These are phyloP conservation scores for Nannoperca obscura DNA, from an alignment of 2,797 vertebrate genomes.

Conservation along the genomic window DNA sequence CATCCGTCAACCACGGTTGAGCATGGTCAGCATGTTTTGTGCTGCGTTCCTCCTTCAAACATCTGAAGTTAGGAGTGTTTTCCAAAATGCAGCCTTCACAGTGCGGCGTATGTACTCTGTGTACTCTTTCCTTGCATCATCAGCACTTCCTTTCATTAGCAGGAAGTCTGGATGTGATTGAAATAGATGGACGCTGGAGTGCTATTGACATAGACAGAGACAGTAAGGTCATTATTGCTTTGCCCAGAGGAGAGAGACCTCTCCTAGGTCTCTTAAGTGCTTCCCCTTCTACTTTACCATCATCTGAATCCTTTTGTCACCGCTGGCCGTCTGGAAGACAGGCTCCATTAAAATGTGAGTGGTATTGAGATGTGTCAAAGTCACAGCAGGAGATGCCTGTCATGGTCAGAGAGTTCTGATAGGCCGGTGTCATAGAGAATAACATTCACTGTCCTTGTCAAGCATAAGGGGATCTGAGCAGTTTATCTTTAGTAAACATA, in stretches of 20 bases:
- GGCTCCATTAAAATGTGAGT: conserved; percentile 63
- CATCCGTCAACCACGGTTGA: conserved; percentile 12
- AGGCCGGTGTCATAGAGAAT: conserved; percentile 62
- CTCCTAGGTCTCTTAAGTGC: conserved; percentile 74
- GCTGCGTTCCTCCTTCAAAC: conserved; percentile 11
- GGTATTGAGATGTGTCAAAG: conserved; percentile 72
- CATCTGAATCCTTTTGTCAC: conserved; percentile 66
- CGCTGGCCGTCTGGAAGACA: conserved; percentile 51
- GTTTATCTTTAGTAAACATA: conserved; percentile 63
- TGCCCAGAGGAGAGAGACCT: conserved; percentile 66
- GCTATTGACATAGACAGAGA: conserved; percentile 73
- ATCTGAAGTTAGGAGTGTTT: conserved; percentile 25
- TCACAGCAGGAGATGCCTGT: conserved; percentile 67
- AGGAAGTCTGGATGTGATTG: conserved; percentile 59
- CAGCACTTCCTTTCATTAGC: conserved; percentile 74
- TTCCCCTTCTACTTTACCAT: conserved; percentile 56
- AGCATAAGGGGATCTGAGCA: conserved; percentile 43
- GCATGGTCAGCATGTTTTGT: conserved; percentile 37
- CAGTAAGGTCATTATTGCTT: conserved; percentile 75
- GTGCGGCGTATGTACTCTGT: too few species aligned
- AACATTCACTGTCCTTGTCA: conserved; percentile 66
- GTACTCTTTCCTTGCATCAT: conserved; percentile 61
- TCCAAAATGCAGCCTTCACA: conserved; percentile 25
- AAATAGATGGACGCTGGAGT: conserved; percentile 65
- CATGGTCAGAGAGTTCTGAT: conserved; percentile 59